These are phyloP conservation scores for Sterrhoptilus dennistouni DNA, from an alignment of 2,113 vertebrate species.

Conservation along the genomic window DNA sequence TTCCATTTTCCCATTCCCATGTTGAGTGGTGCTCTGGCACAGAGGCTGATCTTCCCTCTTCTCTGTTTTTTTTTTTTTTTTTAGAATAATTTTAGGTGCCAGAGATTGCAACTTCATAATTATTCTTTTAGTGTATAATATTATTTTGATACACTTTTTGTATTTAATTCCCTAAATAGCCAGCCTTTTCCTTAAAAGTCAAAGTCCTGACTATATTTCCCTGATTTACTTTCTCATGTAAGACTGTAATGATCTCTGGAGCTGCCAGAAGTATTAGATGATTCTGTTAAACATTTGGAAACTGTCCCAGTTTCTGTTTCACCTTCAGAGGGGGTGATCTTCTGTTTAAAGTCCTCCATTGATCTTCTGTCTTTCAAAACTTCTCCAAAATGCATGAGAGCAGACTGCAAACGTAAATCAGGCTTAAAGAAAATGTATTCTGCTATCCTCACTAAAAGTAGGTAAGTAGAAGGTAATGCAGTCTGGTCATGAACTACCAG, in stretches of 20 bases:
- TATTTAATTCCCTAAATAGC: constrained; percentile 38
- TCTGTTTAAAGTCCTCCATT: constrained; percentile 61
- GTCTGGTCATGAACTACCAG: neutral
- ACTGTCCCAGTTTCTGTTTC: constrained; percentile 70
- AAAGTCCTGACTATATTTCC: constrained; percentile 30
- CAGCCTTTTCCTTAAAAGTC: neutral
- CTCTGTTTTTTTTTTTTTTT: neutral
- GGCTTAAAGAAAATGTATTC: constrained; percentile 28
- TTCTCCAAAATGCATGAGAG: constrained; percentile 56
- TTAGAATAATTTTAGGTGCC: neutral
- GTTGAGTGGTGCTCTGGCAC: neutral
- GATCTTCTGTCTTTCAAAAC: constrained; percentile 64
- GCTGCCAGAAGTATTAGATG: constrained; percentile 57
- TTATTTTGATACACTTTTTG: constrained; percentile 25
- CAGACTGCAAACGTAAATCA: constrained; percentile 37
- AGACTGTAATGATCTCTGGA: constrained; percentile 64
- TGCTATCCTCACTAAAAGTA: neutral
- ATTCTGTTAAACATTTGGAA: constrained; percentile 73
- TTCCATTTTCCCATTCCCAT: neutral
- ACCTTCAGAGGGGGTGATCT: constrained; percentile 71
- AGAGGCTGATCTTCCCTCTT: neutral
- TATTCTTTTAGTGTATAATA: constrained; percentile 18
- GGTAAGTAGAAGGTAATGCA: constrained; percentile 11
- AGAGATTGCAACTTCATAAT: neutral
- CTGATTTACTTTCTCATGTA: constrained; percentile 47